Percentiles rank a stretch among this genome's conserved stretches.
Evolutionary conservation across 2,797 vertebrate genomes (phyloP).

Genomic region (Bradypodion pumilum): DNA sequence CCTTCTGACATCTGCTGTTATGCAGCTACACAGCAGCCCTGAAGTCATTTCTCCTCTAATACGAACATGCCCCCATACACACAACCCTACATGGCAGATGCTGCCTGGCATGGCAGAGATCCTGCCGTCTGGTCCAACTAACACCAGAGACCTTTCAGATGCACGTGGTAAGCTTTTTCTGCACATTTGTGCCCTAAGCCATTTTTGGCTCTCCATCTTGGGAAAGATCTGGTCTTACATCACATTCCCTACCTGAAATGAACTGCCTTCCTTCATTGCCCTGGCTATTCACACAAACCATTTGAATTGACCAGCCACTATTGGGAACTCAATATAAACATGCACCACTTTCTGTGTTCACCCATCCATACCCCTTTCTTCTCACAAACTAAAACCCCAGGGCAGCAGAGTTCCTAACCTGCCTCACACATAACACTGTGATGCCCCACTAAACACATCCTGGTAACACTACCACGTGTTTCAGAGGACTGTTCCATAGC

Average conservation of each 20-base stretch:
- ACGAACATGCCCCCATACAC: not conserved
- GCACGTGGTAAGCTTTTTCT: too few relatives aligned
- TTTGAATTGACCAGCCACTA: not conserved
- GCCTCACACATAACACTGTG: too few relatives aligned
- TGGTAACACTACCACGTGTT: not conserved
- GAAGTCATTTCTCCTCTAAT: not conserved
- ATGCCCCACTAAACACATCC: not conserved
- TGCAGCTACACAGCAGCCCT: not conserved
- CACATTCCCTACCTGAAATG: too few relatives aligned
- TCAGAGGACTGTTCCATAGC: not conserved
- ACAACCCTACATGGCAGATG: not conserved
- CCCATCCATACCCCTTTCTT: not conserved
- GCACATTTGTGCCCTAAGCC: too few relatives aligned
- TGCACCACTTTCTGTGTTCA: not conserved
- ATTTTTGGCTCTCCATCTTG: too few relatives aligned
- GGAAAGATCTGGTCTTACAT: too few relatives aligned
- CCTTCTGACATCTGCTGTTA: not conserved
- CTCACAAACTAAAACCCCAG: not conserved
- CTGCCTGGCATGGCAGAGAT: not conserved
- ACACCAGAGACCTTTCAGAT: too few relatives aligned
- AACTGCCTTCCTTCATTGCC: not conserved
- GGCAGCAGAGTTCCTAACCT: too few relatives aligned
- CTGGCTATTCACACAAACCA: not conserved
- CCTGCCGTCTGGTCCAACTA: not conserved
- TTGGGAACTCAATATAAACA: not conserved